Conservation (phyloP, 2,888 invertebrate species). For the Phrixothrix hirtus region DNA sequence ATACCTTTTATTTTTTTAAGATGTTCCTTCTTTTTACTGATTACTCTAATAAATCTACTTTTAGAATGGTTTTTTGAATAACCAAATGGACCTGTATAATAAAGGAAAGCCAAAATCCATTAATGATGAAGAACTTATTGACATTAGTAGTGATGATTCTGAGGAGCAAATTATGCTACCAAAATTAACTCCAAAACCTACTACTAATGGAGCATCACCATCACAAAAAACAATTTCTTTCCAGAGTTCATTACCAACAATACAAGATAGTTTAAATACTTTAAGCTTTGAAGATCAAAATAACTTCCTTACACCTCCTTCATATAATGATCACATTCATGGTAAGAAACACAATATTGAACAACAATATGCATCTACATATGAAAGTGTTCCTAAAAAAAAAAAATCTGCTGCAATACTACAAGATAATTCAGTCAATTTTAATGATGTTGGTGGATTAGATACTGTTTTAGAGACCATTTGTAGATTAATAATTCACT, state of each 20-base stretch:
- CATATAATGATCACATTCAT: constrained; percentile 50
- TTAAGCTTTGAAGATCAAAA: constrained; percentile 58
- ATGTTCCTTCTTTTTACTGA: too few species aligned
- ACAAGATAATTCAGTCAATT: constrained; percentile 59
- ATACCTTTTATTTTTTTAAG: too few species aligned
- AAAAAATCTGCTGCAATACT: constrained; percentile 52
- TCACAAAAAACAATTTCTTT: constrained; percentile 55
- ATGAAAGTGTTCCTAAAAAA: constrained; percentile 55
- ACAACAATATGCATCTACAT: too few species aligned
- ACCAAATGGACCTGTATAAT: constrained; percentile 59
- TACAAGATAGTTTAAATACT: constrained; percentile 44
- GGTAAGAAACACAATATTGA: constrained; percentile 55
- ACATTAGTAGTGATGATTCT: constrained; percentile 78
- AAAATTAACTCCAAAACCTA: constrained; percentile 46
- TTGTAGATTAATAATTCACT: constrained; percentile 68
- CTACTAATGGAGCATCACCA: constrained; percentile 53
- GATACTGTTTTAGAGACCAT: constrained; percentile 66
- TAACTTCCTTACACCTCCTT: constrained; percentile 38
- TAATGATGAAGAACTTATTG: constrained; percentile 73
- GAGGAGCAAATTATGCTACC: constrained; percentile 59
- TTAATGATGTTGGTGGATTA: constrained; percentile 82
- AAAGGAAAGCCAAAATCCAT: constrained; percentile 49
- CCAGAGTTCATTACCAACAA: constrained; percentile 29
- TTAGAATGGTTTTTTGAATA: constrained; percentile 47
- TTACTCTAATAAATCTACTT: not conserved